Base-by-base conservation (phyloP, 2,797 vertebrate species). In the Phylloscopus collybita region DNA sequence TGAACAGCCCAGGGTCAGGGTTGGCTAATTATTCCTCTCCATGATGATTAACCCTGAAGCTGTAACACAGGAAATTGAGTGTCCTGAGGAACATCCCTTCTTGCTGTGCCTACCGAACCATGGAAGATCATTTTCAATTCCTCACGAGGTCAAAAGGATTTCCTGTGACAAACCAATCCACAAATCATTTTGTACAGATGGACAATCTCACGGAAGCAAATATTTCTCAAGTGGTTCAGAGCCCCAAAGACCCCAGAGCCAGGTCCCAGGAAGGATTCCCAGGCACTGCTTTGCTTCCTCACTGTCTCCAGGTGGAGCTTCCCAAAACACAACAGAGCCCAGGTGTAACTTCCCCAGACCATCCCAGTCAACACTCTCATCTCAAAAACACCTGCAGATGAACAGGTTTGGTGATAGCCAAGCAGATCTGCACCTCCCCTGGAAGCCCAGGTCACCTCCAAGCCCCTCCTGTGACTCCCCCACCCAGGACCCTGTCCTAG, bases 331-430 rank as follows among this genome's bases (percentile, higher is more conserved):
- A 25, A 21, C 53, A 51, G 45, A 36, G 18, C 53, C 11, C 47
- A 45, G 56, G 14, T 50, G 32, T 1, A 26, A 32, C 13, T 4
- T 4, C 11, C 50, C 47, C 30, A 26, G 4, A 3, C 10, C 53
- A 25, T 13, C 45, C 12, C 42, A 47, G 22, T 0, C 30, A 67
- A 8, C 0, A 30, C 76, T 59, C 49, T 14, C 0, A 59, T 36
- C 73, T 44, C 42, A 4, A 15, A 47, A 18, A 23, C 0, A 51
- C 9, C 9, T 3, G 30, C 64, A 71, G 51, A 7, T 1, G 16
- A 38, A 59, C 6, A 23, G 6, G 13, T 21, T 0, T 29, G 70
- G n/a, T 1, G 0, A 3, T 1, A 9, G 6, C 32, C 56, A 7
- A 18, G 59, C 57, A 75, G 23, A 50, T 10, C 10, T 23, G 56